A percentile compares a stretch with the other conserved stretches of the same genome.
These are phyloP conservation scores for Streptopelia turtur DNA, from an alignment of 2,797 vertebrate genomes.

Conservation along the genomic window DNA sequence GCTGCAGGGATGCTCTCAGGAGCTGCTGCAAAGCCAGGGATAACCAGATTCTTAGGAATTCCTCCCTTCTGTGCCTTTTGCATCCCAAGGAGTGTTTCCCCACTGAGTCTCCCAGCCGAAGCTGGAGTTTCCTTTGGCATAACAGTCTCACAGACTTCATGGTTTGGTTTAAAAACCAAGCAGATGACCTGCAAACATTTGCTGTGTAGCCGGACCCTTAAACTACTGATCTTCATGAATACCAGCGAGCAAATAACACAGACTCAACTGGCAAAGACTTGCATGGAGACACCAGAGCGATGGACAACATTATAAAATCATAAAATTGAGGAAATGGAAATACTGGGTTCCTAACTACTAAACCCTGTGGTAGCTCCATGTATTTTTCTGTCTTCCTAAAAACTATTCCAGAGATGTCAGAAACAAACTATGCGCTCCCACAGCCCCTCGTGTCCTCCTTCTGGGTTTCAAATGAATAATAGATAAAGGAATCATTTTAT, in stretches of 20 bases:
- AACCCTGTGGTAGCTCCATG: conserved; percentile 26
- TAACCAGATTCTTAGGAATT: neutral
- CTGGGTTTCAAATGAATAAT: conserved; percentile 70
- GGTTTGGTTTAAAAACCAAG: neutral
- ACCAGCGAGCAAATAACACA: neutral
- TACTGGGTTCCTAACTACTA: neutral
- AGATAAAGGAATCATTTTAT: conserved; percentile 73
- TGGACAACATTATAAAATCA: neutral
- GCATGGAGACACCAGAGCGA: neutral
- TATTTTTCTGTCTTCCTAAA: conserved; percentile 57
- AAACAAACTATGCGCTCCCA: conserved; percentile 53
- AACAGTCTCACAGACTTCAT: fast-evolving
- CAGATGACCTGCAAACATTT: neutral
- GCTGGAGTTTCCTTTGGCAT: neutral
- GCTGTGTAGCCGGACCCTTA: neutral
- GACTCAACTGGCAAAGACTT: neutral
- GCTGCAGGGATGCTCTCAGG: neutral
- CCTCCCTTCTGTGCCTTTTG: neutral
- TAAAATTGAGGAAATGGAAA: neutral
- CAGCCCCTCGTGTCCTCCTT: conserved; percentile 66
- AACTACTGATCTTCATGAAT: neutral
- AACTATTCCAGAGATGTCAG: conserved; percentile 40
- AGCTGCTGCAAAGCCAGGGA: neutral
- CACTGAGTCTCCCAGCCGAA: neutral
- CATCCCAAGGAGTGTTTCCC: neutral